A percentile compares a stretch with the other conserved stretches of the same genome.
These are phyloP conservation scores for Xenentodon cancila DNA, from an alignment of 2,797 vertebrate species.

Conservation along the genomic window DNA sequence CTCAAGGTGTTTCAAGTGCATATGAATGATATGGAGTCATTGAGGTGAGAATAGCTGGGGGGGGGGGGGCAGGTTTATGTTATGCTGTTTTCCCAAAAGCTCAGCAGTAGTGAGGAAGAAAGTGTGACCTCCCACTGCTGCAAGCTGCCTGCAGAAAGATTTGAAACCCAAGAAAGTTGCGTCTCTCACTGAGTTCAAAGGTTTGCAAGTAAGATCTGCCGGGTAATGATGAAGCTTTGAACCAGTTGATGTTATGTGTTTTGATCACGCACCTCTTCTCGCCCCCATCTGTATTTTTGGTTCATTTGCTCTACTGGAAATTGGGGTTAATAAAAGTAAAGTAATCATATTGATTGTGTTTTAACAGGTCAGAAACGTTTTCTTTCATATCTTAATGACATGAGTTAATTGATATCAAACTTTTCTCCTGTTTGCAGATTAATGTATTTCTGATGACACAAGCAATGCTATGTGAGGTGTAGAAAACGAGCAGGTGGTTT, in stretches of 20 bases:
- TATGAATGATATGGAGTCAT: constrained; percentile 9
- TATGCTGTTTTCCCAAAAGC: constrained; percentile 28
- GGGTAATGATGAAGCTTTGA: constrained; percentile 48
- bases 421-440: too few relatives aligned
- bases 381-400: too few relatives aligned
- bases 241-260: constrained; percentile 39
- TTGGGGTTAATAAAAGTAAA: constrained; percentile 12
- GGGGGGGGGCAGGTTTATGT: constrained; percentile 14
- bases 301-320: not conserved
- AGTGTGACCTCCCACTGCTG: constrained; percentile 33
- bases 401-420: too few relatives aligned
- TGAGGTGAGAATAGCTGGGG: constrained; percentile 28
- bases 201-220: constrained; percentile 29
- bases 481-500: too few relatives aligned
- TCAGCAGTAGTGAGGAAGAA: constrained; percentile 43
- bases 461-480: too few relatives aligned
- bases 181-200: constrained; percentile 58
- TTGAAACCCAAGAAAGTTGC: constrained; percentile 43
- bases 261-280: constrained; percentile 8
- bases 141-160: constrained; percentile 35
- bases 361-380: too few relatives aligned
- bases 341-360: not conserved
- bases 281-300: not conserved
- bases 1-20: constrained; percentile 5
- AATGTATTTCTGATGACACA: too few relatives aligned